Evolutionary conservation across 2,797 vertebrate species (phyloP), one percentile per base, ranked within the genome.

Genomic region (Heliangelus exortis): DNA sequence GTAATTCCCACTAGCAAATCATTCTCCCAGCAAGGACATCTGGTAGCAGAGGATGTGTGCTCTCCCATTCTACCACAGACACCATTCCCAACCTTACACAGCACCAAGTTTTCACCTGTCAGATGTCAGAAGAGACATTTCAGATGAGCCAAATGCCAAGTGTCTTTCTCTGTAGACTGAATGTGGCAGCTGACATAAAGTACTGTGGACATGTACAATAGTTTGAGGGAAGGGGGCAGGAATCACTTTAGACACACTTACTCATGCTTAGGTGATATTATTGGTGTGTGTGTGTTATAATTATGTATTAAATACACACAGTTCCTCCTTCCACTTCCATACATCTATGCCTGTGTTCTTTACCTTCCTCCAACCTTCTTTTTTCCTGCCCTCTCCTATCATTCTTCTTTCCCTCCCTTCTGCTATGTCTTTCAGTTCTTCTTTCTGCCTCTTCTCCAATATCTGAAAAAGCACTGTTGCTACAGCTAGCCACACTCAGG

Each of bases 201-300:
- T 67, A 84, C 5, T 69, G 74, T 3, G 50, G 75, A 68, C 41
- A 18, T 16, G 36, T 0, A 58, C 28, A 85, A 58, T 28, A 57
- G 48, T 63, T 61, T 63, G 79, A 93, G 61, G 41, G 61, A 89
- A 77, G 28, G 65, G 29, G 26, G 26, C 14, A 91, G 68, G 41
- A 92, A 78, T 87, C 25, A 15, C n/a, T 89, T 89, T 12, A 89
- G 67, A 91, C 50, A 85, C 11, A 39, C 21, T 33, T 18, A 48
- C 54, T 59, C 29, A 18, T 25, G 41, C 36, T 87, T 77, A 58
- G 36, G 68, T 54, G 29, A 54, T 75, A 33, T 48, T 76, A 93
- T 74, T 9, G 5, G 36, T 15, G 36, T 7, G 23, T 0, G 0
- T 20, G 20, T 0, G 0, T 10, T 71, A 31, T 39, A 74, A 89